phyloP scores from a whole-genome alignment of 2,888 invertebrate species.

The Drosophila histrio region DNA sequence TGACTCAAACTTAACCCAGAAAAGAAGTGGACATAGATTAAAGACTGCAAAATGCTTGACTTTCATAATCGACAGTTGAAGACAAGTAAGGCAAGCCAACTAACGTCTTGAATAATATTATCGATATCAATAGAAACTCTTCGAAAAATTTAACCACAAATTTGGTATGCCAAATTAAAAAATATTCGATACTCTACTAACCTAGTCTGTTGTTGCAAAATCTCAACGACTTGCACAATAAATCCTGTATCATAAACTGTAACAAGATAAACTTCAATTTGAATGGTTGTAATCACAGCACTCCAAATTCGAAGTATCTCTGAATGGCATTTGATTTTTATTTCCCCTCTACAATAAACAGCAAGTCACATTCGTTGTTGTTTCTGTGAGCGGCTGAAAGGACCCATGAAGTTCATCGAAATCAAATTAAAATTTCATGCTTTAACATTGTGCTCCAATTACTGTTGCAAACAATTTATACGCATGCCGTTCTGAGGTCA shows the following conservation, averaged over 20 bases:
- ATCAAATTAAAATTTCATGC: conserved; percentile 77
- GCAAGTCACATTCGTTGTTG: not conserved
- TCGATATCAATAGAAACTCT: no score
- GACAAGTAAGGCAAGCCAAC: not conserved
- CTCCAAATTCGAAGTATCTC: not conserved
- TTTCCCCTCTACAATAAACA: not conserved
- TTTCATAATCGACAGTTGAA: not conserved
- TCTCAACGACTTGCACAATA: not conserved
- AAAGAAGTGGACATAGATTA: not conserved
- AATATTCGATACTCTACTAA: no score
- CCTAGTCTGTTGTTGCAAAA: no score
- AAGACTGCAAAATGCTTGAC: not conserved
- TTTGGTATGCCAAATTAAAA: no score
- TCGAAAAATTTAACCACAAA: no score
- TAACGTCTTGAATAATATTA: not conserved
- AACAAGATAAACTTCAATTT: not conserved
- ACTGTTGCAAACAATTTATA: conserved; percentile 75
- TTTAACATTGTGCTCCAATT: conserved; percentile 78
- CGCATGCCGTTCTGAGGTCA: conserved; percentile 14
- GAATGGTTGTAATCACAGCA: not conserved
- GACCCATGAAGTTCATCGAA: conserved; percentile 41
- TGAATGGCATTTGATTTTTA: not conserved
- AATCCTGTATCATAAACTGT: not conserved
- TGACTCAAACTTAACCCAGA: conserved; percentile 39
- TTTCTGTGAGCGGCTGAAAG: not conserved